These are phyloP conservation scores for Julus scandinavius DNA, from an alignment of 2,888 invertebrate genomes.

Conservation along the genomic window DNA sequence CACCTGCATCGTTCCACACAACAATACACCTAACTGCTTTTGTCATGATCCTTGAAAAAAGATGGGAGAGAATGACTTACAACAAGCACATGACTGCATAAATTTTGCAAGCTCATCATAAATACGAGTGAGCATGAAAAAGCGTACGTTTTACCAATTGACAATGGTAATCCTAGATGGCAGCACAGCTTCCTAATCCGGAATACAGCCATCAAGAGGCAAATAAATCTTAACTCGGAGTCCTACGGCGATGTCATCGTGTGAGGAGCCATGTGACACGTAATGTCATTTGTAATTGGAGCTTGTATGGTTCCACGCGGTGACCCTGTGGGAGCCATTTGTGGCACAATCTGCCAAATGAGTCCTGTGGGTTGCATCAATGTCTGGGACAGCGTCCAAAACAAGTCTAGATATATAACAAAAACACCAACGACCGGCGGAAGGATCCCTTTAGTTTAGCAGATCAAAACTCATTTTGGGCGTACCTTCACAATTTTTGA, in stretches of 20 bases:
- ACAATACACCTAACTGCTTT: no score
- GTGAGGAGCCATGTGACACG: not conserved
- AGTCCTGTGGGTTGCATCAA: constrained; percentile 8
- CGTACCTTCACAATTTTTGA: constrained; percentile 6
- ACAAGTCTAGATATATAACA: not conserved
- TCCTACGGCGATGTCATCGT: constrained; percentile 8
- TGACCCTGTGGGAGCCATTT: constrained; percentile 11
- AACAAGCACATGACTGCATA: no score
- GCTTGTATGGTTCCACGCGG: constrained; percentile 23
- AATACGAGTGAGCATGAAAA: no score
- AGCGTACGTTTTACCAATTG: not conserved
- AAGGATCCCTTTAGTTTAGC: not conserved
- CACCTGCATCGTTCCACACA: no score
- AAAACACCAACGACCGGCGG: constrained; percentile 6
- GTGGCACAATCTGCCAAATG: constrained; percentile 27
- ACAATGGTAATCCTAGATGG: not conserved
- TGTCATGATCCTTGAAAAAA: no score
- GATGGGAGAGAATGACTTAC: no score
- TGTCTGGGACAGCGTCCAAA: constrained; percentile 22
- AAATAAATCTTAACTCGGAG: not conserved
- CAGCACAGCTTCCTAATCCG: not conserved
- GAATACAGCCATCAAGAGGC: not conserved
- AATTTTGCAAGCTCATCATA: no score
- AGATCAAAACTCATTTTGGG: constrained; percentile 22
- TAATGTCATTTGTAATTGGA: constrained; percentile 29